These are phyloP conservation scores for Sussaba pulchella DNA, from an alignment of 2,888 invertebrate species.

Conservation along the genomic window DNA sequence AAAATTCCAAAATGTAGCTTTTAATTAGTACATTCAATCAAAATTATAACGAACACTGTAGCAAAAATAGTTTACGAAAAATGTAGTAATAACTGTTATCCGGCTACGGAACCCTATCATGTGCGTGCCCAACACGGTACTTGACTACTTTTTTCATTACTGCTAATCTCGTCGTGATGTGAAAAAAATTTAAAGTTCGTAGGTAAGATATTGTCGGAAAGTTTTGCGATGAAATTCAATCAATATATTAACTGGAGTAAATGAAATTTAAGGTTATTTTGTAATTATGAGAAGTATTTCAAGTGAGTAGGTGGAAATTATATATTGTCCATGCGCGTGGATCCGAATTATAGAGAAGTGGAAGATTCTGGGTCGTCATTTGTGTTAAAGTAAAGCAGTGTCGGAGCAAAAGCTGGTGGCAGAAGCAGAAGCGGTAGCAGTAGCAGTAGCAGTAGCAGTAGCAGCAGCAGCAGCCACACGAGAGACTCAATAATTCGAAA, in stretches of 20 bases:
- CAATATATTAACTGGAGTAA: neutral
- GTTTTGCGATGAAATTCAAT: neutral
- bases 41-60: too few species aligned
- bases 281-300: neutral
- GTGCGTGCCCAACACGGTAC: too few species aligned
- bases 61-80: too few species aligned
- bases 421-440: constrained; percentile 13
- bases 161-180: neutral
- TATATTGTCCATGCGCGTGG: neutral
- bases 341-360: neutral
- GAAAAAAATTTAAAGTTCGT: neutral
- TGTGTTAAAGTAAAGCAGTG: constrained; percentile 17
- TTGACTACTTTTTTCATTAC: neutral
- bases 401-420: too few species aligned
- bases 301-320: neutral
- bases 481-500: constrained; percentile 57
- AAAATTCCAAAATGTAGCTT: too few species aligned
- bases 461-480: constrained; percentile 10
- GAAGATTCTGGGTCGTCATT: constrained; percentile 21
- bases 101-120: too few species aligned
- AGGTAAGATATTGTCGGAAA: neutral
- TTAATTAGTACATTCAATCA: too few species aligned
- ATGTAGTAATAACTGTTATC: too few species aligned
- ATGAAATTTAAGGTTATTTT: constrained; percentile 6
- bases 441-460: constrained; percentile 11